Conservation (phyloP, 2,888 invertebrate species). For the Orthonevra nobilis region DNA sequence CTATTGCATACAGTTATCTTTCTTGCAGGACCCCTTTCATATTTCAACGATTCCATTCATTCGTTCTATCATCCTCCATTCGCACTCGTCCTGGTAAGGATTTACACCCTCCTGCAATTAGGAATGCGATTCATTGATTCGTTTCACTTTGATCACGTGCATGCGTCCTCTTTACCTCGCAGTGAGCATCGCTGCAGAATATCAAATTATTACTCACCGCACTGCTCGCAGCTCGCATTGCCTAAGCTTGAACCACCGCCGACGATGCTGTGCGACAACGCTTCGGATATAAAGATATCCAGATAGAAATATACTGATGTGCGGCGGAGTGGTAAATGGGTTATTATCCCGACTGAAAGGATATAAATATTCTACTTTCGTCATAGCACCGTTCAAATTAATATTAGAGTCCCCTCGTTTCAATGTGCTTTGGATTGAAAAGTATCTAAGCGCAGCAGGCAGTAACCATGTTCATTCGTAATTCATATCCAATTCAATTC, state of each 20-base stretch:
- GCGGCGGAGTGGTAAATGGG: constrained; percentile 37
- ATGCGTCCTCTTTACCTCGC: constrained; percentile 6
- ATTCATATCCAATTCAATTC: constrained; percentile 43
- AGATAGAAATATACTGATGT: no score
- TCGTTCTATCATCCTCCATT: neutral
- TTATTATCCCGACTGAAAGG: constrained; percentile 39
- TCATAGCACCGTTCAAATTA: constrained; percentile 12
- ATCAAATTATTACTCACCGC: constrained; percentile 50
- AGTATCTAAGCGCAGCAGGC: constrained; percentile 13
- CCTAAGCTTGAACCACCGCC: constrained; percentile 3
- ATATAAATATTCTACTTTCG: constrained; percentile 25
- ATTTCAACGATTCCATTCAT: constrained; percentile 47
- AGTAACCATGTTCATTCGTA: constrained; percentile 35
- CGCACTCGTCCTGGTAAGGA: neutral
- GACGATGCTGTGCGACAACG: constrained; percentile 5
- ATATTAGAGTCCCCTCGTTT: neutral
- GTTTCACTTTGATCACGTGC: constrained; percentile 65
- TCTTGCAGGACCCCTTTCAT: no score
- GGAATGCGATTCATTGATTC: constrained; percentile 67
- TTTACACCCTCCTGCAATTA: constrained; percentile 48
- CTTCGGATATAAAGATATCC: constrained; percentile 18
- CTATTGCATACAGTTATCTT: no score
- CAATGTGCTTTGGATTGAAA: neutral
- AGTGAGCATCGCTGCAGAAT: constrained; percentile 31
- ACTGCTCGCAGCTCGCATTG: neutral